A percentile compares a stretch with the other conserved stretches of the same genome.
Conservation (phyloP, 2,113 vertebrate species). For the Xerus inauris region DNA sequence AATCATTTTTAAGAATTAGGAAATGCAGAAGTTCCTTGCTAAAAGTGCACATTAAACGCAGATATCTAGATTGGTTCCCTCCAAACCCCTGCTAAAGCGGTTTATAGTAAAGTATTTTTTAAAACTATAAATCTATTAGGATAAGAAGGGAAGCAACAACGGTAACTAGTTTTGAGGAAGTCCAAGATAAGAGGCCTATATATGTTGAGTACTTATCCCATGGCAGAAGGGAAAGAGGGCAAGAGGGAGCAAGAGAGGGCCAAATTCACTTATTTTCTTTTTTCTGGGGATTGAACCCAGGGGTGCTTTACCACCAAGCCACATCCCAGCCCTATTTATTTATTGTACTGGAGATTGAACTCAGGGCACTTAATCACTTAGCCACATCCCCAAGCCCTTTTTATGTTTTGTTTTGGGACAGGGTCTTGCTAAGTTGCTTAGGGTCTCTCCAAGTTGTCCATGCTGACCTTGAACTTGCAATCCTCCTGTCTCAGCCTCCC, state of each 20-base stretch:
- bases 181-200: not conserved
- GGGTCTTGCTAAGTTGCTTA: not conserved
- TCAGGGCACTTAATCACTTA: too few relatives aligned
- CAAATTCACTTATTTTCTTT: not conserved
- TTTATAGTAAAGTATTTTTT: not conserved
- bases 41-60: not conserved
- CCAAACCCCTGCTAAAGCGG: not conserved
- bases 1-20: conserved; percentile 48
- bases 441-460: too few relatives aligned
- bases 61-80: not conserved
- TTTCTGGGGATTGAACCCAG: not conserved
- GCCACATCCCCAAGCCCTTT: not conserved
- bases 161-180: not conserved
- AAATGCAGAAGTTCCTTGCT: not conserved
- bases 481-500: not conserved
- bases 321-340: not conserved
- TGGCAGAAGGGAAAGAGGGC: too few relatives aligned
- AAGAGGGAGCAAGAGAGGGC: not conserved
- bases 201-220: not conserved
- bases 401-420: not conserved
- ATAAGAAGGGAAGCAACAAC: not conserved
- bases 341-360: not conserved
- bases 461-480: not conserved
- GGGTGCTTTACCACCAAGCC: too few relatives aligned
- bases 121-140: not conserved